These are phyloP conservation scores for Apeltes quadracus DNA, from an alignment of 2,113 vertebrate genomes.

Conservation along the genomic window DNA sequence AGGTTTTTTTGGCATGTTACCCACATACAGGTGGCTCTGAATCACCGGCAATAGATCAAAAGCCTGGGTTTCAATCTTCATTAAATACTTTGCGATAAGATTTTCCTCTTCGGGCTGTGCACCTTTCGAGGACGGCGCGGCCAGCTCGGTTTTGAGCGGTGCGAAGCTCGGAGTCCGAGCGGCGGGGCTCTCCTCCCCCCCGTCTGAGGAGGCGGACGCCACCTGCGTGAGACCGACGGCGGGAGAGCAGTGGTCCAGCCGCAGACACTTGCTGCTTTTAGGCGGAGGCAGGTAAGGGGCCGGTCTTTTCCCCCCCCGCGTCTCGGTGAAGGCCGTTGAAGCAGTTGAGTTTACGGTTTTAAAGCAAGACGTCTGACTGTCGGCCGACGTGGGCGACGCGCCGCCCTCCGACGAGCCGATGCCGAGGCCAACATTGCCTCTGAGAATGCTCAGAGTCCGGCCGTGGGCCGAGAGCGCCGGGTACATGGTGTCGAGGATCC, in stretches of 20 bases:
- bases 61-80: conserved; percentile 81
- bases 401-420: conserved; percentile 71
- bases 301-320: conserved; percentile 71
- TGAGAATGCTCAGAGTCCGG: conserved; percentile 90
- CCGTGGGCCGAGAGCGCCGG: conserved; percentile 92
- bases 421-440: conserved; percentile 86
- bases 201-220: conserved; percentile 8
- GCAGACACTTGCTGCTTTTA: conserved; percentile 84
- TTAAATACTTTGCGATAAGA: conserved; percentile 70
- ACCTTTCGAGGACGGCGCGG: background rate
- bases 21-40: conserved; percentile 84
- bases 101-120: conserved; percentile 17
- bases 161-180: background rate
- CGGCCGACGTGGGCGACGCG: conserved; percentile 57
- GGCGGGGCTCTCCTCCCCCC: conserved; percentile 14
- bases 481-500: conserved; percentile 94
- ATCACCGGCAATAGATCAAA: conserved; percentile 93
- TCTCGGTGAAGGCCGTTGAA: conserved; percentile 88
- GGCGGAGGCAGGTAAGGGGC: conserved; percentile 56
- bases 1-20: conserved; percentile 85
- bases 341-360: conserved; percentile 86
- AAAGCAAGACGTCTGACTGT: conserved; percentile 82
- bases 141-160: background rate
- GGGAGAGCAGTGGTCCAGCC: conserved; percentile 79
- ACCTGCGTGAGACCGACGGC: conserved; percentile 23